Evolutionary conservation across 30 jellyfish, hydroid and myxozoan species (phyloP).

Genomic region (Mastigias papua): DNA sequence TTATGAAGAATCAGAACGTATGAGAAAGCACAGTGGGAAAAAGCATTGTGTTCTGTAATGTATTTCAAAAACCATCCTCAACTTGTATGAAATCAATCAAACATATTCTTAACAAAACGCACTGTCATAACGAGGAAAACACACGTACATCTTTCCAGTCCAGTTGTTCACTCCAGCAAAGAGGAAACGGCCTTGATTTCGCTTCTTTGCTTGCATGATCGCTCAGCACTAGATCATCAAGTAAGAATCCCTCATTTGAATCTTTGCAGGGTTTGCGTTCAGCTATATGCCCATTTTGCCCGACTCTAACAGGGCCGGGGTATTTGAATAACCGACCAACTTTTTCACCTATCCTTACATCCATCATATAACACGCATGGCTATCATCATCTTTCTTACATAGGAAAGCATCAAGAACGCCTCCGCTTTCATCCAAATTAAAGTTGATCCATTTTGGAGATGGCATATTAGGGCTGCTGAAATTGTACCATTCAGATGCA

Average conservation of each 20-base stretch:
- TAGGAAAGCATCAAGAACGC: slow-evolving; percentile 67
- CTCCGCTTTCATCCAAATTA: slow-evolving; percentile 51
- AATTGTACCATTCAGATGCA: slow-evolving; percentile 60
- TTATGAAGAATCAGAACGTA: too few relatives aligned
- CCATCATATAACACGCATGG: slow-evolving; percentile 49
- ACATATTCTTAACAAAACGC: too few relatives aligned
- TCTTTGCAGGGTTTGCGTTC: not conserved
- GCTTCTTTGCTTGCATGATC: not conserved
- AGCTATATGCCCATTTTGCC: slow-evolving; percentile 32
- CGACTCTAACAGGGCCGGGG: slow-evolving; percentile 63
- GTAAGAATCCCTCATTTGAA: not conserved
- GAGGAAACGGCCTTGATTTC: slow-evolving; percentile 55
- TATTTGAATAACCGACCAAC: slow-evolving; percentile 56
- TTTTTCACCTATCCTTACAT: slow-evolving; percentile 54
- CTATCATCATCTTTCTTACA: slow-evolving; percentile 23
- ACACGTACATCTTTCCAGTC: slow-evolving; percentile 66
- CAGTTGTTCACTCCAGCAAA: slow-evolving; percentile 69
- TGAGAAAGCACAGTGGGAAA: too few relatives aligned
- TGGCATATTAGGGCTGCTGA: slow-evolving; percentile 26
- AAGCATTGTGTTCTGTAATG: too few relatives aligned
- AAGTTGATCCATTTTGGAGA: slow-evolving; percentile 66
- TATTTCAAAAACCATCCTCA: too few relatives aligned
- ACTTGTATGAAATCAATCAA: too few relatives aligned
- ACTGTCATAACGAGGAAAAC: not conserved
- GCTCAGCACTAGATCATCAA: not conserved